A percentile compares a stretch with the other conserved stretches of the same genome.
phyloP scores from a whole-genome alignment of 1,140 invertebrate genomes.

The Polypedilum pembai region DNA sequence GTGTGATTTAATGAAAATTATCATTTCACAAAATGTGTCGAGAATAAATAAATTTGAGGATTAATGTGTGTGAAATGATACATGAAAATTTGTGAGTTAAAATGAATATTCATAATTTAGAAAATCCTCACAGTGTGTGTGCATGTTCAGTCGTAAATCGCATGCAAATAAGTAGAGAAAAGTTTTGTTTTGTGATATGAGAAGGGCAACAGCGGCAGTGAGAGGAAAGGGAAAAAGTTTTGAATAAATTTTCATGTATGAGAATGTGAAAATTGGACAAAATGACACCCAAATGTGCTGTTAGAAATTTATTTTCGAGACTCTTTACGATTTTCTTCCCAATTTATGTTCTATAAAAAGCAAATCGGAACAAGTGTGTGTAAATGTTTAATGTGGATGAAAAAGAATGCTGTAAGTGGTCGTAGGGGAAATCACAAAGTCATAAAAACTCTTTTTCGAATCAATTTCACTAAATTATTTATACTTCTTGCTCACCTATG shows the following conservation, averaged over 20 bases:
- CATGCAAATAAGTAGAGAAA: background rate
- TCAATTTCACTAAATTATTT: background rate
- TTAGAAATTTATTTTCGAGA: constrained; percentile 24
- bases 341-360: background rate
- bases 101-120: background rate
- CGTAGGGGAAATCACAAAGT: constrained; percentile 19
- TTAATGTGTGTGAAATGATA: constrained; percentile 9
- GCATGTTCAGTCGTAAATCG: background rate
- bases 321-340: background rate
- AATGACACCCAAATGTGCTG: constrained; percentile 24
- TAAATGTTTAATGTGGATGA: background rate
- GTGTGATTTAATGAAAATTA: constrained; percentile 19
- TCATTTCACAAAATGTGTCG: constrained; percentile 18
- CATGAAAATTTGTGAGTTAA: background rate
- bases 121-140: background rate
- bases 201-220: too few species aligned
- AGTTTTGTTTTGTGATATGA: background rate
- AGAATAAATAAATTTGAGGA: constrained; percentile 6
- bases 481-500: constrained; percentile 67
- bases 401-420: background rate
- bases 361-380: background rate
- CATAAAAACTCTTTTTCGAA: background rate
- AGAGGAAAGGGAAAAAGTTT: background rate
- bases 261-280: constrained; percentile 19
- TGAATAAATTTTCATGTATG: background rate